Base-by-base conservation (phyloP, 2,888 invertebrate genomes). In the Drosophila pseudotakahashii region DNA sequence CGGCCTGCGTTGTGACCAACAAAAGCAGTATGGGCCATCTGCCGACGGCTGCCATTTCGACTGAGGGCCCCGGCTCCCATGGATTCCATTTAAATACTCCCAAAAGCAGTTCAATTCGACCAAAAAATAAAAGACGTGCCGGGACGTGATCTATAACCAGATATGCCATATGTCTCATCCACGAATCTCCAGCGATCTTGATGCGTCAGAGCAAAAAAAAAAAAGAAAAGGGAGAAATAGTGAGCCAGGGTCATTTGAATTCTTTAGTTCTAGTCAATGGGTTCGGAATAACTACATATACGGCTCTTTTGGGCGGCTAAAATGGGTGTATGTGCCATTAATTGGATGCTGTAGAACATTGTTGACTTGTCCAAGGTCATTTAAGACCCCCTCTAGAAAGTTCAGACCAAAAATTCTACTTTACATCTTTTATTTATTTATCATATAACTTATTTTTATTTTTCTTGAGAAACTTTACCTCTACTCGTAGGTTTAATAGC, bases 141-240 rank as follows among this genome's bases (percentile, higher is more conserved):
- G 66, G 66, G 79, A 80, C 80, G 80, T 80, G 80, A 83, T 80
- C 76, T 76, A 74, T 74, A 67, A 37, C 57, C 71, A 74, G 42
- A 83, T 80, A 83, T 73, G 36, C 32, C 71, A 67, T 63, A 75
- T 66, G 66, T 30, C 52, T 66, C 66, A 66, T 66, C 66, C 66
- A 66, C 53, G 66, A 66, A 66, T 66, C 66, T 66, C 39, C 26
- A 11, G 32, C 45, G 66, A 66, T 66, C 66, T 66, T 66, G 66
- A 66, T 66, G 66, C 66, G 66, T 66, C 66, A 66, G 66, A 19
- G 19, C 16, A 36, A 14, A 10, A 44, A 13, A 23, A 32, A 64
- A 14, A 6, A 44, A 10, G n/a, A 32, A 63, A 16, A 23, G 37
- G n/a, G 16, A 19, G 16, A 19, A 30, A 50, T 34, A 44, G 6